Evolutionary conservation across 2,888 invertebrate genomes (phyloP).

Genomic region (Eristalis intricaria): DNA sequence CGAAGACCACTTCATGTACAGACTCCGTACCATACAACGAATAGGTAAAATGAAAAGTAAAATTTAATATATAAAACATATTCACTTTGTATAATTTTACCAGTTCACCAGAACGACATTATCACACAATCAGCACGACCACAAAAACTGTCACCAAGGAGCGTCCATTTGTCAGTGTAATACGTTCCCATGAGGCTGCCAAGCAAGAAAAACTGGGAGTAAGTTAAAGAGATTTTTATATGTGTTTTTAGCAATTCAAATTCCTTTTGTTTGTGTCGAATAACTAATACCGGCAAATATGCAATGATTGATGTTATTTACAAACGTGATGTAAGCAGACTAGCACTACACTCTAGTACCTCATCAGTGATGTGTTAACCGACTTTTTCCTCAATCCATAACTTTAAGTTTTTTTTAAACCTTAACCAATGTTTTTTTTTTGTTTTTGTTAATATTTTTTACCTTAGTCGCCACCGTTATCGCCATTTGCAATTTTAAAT

Average conservation of each 20-base stretch:
- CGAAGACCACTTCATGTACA: conserved; percentile 74
- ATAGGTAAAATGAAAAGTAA: conserved; percentile 68
- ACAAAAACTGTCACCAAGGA: conserved; percentile 79
- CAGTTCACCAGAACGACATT: conserved; percentile 78
- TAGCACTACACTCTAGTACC: conserved; percentile 4
- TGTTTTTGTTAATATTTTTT: conserved; percentile 57
- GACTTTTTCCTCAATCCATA: background rate
- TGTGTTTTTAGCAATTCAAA: background rate
- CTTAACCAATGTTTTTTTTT: conserved; percentile 53
- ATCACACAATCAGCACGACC: conserved; percentile 79
- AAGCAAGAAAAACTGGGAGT: conserved; percentile 73
- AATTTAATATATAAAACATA: background rate
- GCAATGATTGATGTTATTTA: conserved; percentile 12
- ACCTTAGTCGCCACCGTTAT: conserved; percentile 74
- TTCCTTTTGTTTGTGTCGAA: conserved; percentile 17
- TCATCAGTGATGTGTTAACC: background rate
- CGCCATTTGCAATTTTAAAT: conserved; percentile 75
- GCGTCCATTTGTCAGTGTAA: conserved; percentile 85
- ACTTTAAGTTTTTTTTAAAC: conserved; percentile 11
- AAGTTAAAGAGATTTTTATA: conserved; percentile 50
- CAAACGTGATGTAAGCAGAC: background rate
- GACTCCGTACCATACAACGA: conserved; percentile 73
- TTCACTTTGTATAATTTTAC: conserved; percentile 5
- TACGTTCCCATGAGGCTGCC: conserved; percentile 83
- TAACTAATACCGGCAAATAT: conserved; percentile 13